Percentiles rank a stretch among this genome's conserved stretches.
These are phyloP conservation scores for Synanceia verrucosa DNA, from an alignment of 2,797 vertebrate genomes.

Conservation along the genomic window DNA sequence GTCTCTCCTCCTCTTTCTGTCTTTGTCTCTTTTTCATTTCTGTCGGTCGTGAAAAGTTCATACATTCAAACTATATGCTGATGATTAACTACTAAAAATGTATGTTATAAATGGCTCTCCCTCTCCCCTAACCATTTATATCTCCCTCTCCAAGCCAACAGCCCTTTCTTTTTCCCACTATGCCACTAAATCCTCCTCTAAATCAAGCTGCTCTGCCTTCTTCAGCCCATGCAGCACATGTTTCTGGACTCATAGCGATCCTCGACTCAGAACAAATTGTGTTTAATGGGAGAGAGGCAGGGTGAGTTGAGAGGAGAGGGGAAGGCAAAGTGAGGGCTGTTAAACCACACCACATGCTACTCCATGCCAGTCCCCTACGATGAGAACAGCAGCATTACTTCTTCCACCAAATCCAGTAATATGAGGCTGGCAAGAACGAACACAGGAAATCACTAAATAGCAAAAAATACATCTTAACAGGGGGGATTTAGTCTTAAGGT, in stretches of 20 bases:
- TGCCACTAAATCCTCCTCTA: slow-evolving; percentile 30
- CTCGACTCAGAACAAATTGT: slow-evolving; percentile 69
- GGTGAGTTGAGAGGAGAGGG: slow-evolving; percentile 36
- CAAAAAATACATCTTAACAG: background rate
- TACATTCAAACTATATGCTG: slow-evolving; percentile 6
- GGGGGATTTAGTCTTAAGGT: background rate
- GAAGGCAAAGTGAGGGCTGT: slow-evolving; percentile 33
- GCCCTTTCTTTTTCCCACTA: slow-evolving; percentile 3
- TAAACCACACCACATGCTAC: slow-evolving; percentile 67
- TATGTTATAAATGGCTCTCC: background rate
- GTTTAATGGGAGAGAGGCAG: slow-evolving; percentile 72
- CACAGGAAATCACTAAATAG: background rate
- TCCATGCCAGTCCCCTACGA: slow-evolving; percentile 31
- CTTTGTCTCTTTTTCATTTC: slow-evolving; percentile 1
- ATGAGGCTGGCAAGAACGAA: background rate
- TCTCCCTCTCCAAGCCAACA: slow-evolving; percentile 1
- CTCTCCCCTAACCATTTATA: background rate
- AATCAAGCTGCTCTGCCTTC: slow-evolving; percentile 35
- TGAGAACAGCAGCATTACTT: slow-evolving; percentile 12
- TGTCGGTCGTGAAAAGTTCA: slow-evolving; percentile 16
- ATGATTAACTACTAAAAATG: slow-evolving; percentile 11
- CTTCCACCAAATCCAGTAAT: slow-evolving; percentile 8
- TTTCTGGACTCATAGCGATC: slow-evolving; percentile 53
- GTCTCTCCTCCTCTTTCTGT: slow-evolving; percentile 19
- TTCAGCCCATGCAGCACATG: slow-evolving; percentile 41